Conservation (phyloP, 2,888 invertebrate species). For the Drosophila picticornis region DNA sequence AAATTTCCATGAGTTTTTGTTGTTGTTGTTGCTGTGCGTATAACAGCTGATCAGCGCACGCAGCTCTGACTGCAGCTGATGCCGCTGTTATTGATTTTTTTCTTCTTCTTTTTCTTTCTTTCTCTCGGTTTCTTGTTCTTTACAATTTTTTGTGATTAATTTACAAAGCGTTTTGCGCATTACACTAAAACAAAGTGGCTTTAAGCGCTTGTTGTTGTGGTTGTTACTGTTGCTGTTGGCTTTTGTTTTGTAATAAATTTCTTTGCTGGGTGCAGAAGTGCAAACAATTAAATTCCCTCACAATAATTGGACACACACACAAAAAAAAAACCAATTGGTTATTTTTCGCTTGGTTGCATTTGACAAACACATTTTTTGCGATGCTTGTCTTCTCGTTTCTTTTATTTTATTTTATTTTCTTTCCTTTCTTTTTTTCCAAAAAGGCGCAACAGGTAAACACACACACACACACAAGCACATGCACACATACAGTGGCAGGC, state of each 20-base stretch:
- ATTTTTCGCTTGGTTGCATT: slow-evolving; percentile 13
- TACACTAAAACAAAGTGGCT: slow-evolving; percentile 25
- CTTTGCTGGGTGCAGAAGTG: slow-evolving; percentile 36
- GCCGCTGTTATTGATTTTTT: slow-evolving; percentile 59
- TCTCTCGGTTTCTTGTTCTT: slow-evolving; percentile 2
- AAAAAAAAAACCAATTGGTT: slow-evolving; percentile 8
- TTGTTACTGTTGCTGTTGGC: slow-evolving; percentile 24
- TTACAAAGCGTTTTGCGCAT: slow-evolving; percentile 49
- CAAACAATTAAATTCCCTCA: slow-evolving; percentile 62
- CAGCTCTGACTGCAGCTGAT: slow-evolving; percentile 40
- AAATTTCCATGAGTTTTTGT: slow-evolving; percentile 67
- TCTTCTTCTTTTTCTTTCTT: slow-evolving; percentile 37
- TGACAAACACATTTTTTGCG: slow-evolving; percentile 19
- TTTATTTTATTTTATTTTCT: slow-evolving; percentile 10
- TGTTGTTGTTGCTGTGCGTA: slow-evolving; percentile 37
- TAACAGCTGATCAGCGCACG: slow-evolving; percentile 66
- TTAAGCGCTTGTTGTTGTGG: slow-evolving; percentile 21
- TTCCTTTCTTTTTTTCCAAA: slow-evolving; percentile 30
- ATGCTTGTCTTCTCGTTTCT: slow-evolving; percentile 23
- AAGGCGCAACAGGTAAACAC: slow-evolving; percentile 65
- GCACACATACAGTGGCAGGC: slow-evolving; percentile 20
- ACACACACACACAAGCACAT: slow-evolving; percentile 15
- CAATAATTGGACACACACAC: slow-evolving; percentile 40
- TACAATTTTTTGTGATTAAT: slow-evolving; percentile 7
- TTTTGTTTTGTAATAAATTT: slow-evolving; percentile 55